Conservation (phyloP, 2,113 vertebrate species). For the Craseonycteris thonglongyai region DNA sequence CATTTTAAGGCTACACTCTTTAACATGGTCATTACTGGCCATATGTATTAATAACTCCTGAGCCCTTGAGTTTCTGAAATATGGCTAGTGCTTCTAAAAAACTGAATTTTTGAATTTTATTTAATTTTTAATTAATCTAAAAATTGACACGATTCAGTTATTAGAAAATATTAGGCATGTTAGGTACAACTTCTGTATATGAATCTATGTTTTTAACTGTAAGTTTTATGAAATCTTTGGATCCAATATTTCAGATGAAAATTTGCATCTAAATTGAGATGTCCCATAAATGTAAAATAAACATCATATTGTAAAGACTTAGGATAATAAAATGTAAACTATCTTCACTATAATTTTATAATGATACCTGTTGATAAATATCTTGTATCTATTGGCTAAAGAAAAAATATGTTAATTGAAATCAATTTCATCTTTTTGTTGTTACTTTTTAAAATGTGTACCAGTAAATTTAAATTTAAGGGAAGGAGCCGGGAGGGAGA, state of each 20-base stretch:
- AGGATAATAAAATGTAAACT: neutral
- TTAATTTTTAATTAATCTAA: neutral
- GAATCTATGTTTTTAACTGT: neutral
- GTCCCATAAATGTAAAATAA: neutral
- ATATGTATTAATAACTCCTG: neutral
- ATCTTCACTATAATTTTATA: neutral
- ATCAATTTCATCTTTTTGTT: neutral
- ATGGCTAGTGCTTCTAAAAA: neutral
- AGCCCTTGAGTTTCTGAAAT: neutral
- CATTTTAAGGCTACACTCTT: neutral
- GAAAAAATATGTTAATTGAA: neutral
- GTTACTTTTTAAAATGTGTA: neutral
- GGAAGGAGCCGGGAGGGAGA: too few species aligned
- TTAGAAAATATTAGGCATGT: neutral
- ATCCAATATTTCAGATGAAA: conserved; percentile 33
- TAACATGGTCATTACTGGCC: neutral
- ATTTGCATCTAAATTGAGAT: neutral
- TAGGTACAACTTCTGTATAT: neutral
- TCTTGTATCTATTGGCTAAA: neutral
- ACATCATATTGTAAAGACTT: neutral
- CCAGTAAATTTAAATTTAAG: neutral
- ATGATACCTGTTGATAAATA: neutral
- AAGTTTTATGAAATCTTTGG: conserved; percentile 1
- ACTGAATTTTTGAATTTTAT: neutral
- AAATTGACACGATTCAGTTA: neutral